Conservation (phyloP, 2,888 invertebrate species). For the Abrostola triplasia region DNA sequence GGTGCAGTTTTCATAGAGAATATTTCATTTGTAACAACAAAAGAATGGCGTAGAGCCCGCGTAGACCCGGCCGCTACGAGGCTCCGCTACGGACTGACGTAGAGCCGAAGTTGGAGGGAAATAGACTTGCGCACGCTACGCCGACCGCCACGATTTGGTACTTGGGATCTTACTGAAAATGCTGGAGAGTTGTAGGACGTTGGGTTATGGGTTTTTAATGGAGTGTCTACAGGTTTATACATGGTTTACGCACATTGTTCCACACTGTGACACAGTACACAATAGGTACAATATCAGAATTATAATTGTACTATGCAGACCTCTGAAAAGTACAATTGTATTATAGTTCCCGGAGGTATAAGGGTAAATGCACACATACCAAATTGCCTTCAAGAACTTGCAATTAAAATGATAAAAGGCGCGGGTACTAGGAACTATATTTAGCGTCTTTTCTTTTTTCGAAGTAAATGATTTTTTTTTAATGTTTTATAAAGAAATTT, state of each 20-base stretch:
- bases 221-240: neutral
- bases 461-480: too few species aligned
- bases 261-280: neutral
- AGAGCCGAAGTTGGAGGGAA: slow-evolving; percentile 63
- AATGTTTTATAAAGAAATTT: too few species aligned
- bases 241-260: neutral
- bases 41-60: slow-evolving; percentile 43
- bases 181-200: slow-evolving; percentile 6
- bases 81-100: slow-evolving; percentile 77
- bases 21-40: slow-evolving; percentile 62
- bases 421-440: too few species aligned
- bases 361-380: too few species aligned
- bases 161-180: slow-evolving; percentile 31
- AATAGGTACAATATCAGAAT: too few species aligned
- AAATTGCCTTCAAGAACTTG: too few species aligned
- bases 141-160: slow-evolving; percentile 38
- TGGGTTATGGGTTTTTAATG: slow-evolving; percentile 1
- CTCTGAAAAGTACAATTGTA: too few species aligned
- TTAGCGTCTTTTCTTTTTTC: too few species aligned
- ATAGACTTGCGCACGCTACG: slow-evolving; percentile 69
- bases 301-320: too few species aligned
- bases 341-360: too few species aligned
- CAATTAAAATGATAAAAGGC: too few species aligned
- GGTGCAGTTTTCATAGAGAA: slow-evolving; percentile 70
- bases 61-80: slow-evolving; percentile 66